Evolutionary conservation across 1,140 invertebrate genomes (phyloP), one percentile per base, ranked within the genome.

Genomic region (Caligus rogercresseyi): DNA sequence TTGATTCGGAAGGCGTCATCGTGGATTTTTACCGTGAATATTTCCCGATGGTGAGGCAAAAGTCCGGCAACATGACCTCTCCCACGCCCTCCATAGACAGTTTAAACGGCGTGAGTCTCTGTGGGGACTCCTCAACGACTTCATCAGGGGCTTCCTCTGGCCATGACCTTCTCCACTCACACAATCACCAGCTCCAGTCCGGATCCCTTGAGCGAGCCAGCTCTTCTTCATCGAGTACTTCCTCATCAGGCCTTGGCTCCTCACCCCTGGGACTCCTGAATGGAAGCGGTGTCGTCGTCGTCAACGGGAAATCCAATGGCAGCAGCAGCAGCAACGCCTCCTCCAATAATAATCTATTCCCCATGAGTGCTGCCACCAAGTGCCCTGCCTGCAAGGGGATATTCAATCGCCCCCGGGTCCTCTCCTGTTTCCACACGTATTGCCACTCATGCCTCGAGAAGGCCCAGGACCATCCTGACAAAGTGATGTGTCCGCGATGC

Each of bases 381-480:
- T 43, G 31, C 31, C n/a, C 31, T 18, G 14, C 16, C n/a, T 60
- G 57, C 51, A 25, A 54, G n/a, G 31, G 19, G 54, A 18, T 26
- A 23, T 56, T 52, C 31, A 2, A 15, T 69, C 80, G 80, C 69
- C 89, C 90, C 52, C 81, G 89, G 67, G 83, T 93, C 51, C 78
- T 96, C 66, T 82, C 83, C 66, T 96, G 91, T 74, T 79, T 95
- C 68, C 90, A 94, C 77, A 87, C 88, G 3, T 94, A 91, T 75
- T 94, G 90, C 75, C 84, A 89, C 74, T 77, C 81, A 54, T 95
- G 90, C 70, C 76, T 93, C 66, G 83, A 87, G 69, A 86, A 86
- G 65, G 62, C 66, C 25, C 67, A 80, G 70, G 80, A 80, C 43
- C 78, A 81, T 70, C 78, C 83, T 54, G 87, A 88, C 67, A 88